Conservation (phyloP, 2,113 vertebrate species). For the Micromys minutus region DNA sequence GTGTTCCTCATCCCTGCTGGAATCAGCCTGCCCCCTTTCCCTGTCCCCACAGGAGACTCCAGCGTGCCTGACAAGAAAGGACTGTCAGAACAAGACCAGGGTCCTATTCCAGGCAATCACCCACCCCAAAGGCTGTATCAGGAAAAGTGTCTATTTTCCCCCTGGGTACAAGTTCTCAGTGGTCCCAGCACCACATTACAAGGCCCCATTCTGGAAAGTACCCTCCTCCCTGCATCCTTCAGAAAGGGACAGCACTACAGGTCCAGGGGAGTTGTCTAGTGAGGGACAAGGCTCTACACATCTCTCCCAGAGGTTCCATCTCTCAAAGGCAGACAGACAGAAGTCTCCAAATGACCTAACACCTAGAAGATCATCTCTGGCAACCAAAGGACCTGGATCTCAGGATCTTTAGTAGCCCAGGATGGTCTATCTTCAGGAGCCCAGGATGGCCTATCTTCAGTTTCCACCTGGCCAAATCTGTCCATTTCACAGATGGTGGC, state of each 20-base stretch:
- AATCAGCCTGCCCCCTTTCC: fast-evolving
- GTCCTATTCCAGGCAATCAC: not conserved
- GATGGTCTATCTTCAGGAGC: not conserved
- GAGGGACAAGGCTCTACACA: not conserved
- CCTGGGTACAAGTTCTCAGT: not conserved
- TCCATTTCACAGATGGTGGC: not conserved
- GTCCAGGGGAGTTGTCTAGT: too few relatives aligned
- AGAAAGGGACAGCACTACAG: too few relatives aligned
- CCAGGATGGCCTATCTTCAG: not conserved
- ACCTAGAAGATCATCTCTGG: not conserved
- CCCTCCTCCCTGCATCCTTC: too few relatives aligned
- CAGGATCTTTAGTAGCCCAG: not conserved
- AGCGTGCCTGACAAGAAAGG: not conserved
- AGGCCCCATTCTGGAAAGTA: not conserved
- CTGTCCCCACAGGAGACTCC: not conserved
- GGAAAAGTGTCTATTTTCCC: not conserved
- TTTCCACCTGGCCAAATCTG: not conserved
- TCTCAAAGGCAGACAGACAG: not conserved
- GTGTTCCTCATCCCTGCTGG: not conserved
- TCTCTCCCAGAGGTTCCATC: not conserved
- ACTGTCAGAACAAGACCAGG: not conserved
- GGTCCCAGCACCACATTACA: not conserved
- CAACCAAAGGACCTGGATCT: not conserved
- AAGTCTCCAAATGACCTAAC: not conserved
- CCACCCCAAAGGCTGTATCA: not conserved